Evolutionary conservation across 1,140 invertebrate genomes (phyloP), one percentile per base, ranked within the genome.

Genomic region (Eueides isabella): DNA sequence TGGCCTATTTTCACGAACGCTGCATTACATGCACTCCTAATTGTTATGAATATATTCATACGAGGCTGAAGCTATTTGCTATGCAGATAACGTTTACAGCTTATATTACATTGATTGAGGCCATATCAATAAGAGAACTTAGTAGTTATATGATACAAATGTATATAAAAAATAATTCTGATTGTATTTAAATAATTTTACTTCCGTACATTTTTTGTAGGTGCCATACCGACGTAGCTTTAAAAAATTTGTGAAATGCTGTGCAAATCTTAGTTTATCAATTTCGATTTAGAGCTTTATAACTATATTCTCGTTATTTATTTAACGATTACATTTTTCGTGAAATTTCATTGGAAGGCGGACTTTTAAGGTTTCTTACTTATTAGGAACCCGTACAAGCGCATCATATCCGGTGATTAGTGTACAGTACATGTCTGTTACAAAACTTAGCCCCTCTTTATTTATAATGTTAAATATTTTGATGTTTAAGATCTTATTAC

Each of bases 321-420:
- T n/a, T n/a, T n/a, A n/a, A n/a, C n/a, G n/a, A n/a, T n/a, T n/a
- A 9, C 3, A 23, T 31, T 67, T 26, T 30, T 29, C 30, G 30
- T 61, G 38, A 63, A 62, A 70, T 41, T 61, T 70, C 30, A 70
- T 61, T 30, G 16, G 12, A 41, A 44, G n/a, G 64, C 19, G 14
- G n/a, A 71, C 64, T 71, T 74, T 33, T 71, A 75, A 71, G 74
- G 69, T 55, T 71, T 71, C 74, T 67, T 75, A 62, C 65, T 67
- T 71, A 68, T 71, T 67, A 71, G 28, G 74, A 71, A 75, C 29
- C 68, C 65, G n/a, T 75, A 75, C 55, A 71, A 75, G 30, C 71
- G 62, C 23, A 41, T 67, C 28, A 48, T 30, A 35, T 75, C 69
- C 69, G 63, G 74, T 28, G 23, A 64, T 74, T 41, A 67, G 12